Conservation (phyloP, 1,140 invertebrate species). For the Brachionus koreanus region DNA sequence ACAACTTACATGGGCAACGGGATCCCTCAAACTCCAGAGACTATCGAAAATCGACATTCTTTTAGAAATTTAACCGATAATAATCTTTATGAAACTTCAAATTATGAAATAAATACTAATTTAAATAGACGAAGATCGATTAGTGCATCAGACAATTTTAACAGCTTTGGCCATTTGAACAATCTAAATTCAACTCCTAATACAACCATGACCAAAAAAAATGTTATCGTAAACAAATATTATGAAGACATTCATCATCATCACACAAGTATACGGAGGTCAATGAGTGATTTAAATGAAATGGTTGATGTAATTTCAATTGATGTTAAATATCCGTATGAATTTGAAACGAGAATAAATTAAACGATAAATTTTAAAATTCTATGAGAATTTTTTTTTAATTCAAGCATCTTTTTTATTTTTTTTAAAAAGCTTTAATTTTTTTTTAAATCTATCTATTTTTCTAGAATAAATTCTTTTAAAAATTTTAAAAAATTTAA, state of each 20-base stretch:
- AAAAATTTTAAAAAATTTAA: neutral
- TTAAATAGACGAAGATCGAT: neutral
- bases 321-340: constrained; percentile 26
- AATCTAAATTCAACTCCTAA: neutral
- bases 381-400: neutral
- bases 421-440: neutral
- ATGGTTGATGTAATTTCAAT: constrained; percentile 30
- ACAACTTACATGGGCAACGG: neutral
- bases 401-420: neutral
- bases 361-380: neutral
- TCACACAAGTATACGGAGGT: neutral
- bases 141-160: neutral
- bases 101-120: neutral
- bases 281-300: constrained; percentile 21
- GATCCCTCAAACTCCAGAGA: neutral
- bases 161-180: neutral
- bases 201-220: neutral
- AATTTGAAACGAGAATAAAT: constrained; percentile 11
- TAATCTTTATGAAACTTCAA: constrained; percentile 2
- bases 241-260: constrained; percentile 27
- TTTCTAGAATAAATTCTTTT: neutral
- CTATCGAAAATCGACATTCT: neutral
- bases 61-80: constrained; percentile 8
- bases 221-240: neutral
- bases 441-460: neutral